These are phyloP conservation scores for Palaemon carinicauda DNA, from an alignment of 1,140 invertebrate genomes.

Conservation along the genomic window DNA sequence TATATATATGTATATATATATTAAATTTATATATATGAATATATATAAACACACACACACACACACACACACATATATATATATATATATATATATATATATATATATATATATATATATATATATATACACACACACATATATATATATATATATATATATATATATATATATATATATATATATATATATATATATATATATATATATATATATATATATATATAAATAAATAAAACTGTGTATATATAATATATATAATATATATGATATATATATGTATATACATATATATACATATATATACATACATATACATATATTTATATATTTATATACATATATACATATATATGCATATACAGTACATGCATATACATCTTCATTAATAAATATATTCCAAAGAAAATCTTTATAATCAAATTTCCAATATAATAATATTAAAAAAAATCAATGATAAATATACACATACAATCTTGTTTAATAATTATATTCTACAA, in stretches of 20 bases:
- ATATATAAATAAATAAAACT: background rate
- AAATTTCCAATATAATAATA: too few relatives aligned
- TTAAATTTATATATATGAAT: too few relatives aligned
- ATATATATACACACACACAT: background rate
- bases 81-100: background rate
- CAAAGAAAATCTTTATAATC: too few relatives aligned
- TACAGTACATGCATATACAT: too few relatives aligned
- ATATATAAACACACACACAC: too few relatives aligned
- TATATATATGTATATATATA: too few relatives aligned
- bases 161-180: slow-evolving; percentile 4
- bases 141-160: background rate
- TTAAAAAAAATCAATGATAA: too few relatives aligned
- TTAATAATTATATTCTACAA: too few relatives aligned
- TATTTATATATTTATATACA: slow-evolving; percentile 16
- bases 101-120: background rate
- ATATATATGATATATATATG: background rate
- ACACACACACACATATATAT: too few relatives aligned
- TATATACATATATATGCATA: too few relatives aligned
- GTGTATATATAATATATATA: slow-evolving; percentile 7
- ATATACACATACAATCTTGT: too few relatives aligned
- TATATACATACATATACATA: slow-evolving; percentile 24
- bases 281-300: slow-evolving; percentile 28
- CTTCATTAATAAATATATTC: too few relatives aligned
- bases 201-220: slow-evolving; percentile 25
- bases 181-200: slow-evolving; percentile 29